A percentile compares a stretch with the other conserved stretches of the same genome.
These are phyloP conservation scores for Agriopis leucophaearia DNA, from an alignment of 2,888 invertebrate genomes.

Conservation along the genomic window DNA sequence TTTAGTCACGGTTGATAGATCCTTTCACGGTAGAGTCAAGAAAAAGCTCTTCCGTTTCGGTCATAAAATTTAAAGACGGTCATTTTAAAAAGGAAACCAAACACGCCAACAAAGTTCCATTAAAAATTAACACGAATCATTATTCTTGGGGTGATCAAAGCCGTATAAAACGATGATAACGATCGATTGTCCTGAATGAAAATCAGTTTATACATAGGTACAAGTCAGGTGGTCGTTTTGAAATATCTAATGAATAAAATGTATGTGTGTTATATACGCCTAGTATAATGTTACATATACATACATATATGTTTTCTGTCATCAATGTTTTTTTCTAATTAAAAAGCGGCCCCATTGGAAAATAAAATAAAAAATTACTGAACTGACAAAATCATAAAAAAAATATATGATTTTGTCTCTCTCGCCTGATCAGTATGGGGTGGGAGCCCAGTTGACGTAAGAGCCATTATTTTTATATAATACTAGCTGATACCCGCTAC, in stretches of 20 bases:
- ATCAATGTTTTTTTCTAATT: too few species aligned
- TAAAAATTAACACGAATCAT: conserved; percentile 28
- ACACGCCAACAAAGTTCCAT: conserved; percentile 25
- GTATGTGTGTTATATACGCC: not conserved
- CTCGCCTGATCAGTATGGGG: too few species aligned
- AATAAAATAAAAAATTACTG: too few species aligned
- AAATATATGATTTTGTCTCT: too few species aligned
- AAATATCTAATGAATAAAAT: not conserved
- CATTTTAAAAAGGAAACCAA: conserved; percentile 30
- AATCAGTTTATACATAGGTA: conserved; percentile 9
- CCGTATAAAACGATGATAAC: conserved; percentile 1
- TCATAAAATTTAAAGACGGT: conserved; percentile 34
- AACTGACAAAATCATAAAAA: too few species aligned
- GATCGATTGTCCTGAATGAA: conserved; percentile 16
- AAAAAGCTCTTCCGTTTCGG: not conserved
- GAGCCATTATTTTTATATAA: too few species aligned
- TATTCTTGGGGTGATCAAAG: conserved; percentile 27
- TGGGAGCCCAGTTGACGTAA: too few species aligned
- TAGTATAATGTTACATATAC: too few species aligned
- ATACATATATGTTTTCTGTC: too few species aligned
- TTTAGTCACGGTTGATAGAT: conserved; percentile 7
- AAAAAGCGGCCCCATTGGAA: too few species aligned
- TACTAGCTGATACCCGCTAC: too few species aligned
- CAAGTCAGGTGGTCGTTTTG: not conserved
- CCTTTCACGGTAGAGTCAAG: conserved; percentile 17